These are phyloP conservation scores for Iphiclides podalirius DNA, from an alignment of 2,888 invertebrate genomes.

Conservation along the genomic window DNA sequence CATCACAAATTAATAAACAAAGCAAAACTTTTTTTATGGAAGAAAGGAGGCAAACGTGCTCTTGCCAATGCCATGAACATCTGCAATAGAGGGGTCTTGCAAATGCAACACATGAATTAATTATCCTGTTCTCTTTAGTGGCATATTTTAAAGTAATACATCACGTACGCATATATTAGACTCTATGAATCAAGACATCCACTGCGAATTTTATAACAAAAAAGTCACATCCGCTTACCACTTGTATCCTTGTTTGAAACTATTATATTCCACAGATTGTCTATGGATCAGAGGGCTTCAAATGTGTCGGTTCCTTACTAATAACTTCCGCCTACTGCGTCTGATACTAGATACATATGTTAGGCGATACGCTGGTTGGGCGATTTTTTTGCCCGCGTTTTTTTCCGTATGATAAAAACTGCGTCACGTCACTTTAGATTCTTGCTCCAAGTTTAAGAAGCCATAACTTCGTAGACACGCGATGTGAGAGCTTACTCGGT, in stretches of 20 bases:
- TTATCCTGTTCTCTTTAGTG: too few species aligned
- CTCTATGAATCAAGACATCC: too few species aligned
- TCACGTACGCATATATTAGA: too few species aligned
- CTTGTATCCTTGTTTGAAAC: neutral
- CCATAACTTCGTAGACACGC: constrained; percentile 62
- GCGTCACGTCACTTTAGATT: constrained; percentile 42
- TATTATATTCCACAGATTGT: neutral
- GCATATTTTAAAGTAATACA: too few species aligned
- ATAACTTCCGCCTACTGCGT: constrained; percentile 8
- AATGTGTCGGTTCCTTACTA: neutral
- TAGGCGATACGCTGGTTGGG: constrained; percentile 21
- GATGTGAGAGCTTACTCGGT: constrained; percentile 37
- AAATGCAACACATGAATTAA: too few species aligned
- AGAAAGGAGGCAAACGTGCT: too few species aligned
- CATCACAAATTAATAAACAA: too few species aligned
- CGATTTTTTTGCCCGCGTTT: constrained; percentile 25
- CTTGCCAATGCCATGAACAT: too few species aligned
- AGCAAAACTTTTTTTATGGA: too few species aligned
- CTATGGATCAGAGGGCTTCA: neutral
- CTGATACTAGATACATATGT: constrained; percentile 20
- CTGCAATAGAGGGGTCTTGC: too few species aligned
- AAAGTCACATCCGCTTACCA: neutral
- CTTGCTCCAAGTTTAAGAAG: constrained; percentile 47
- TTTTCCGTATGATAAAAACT: constrained; percentile 33
- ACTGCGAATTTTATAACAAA: too few species aligned